These are phyloP conservation scores for Congeria kusceri DNA, from an alignment of 2,888 invertebrate species.

Conservation along the genomic window DNA sequence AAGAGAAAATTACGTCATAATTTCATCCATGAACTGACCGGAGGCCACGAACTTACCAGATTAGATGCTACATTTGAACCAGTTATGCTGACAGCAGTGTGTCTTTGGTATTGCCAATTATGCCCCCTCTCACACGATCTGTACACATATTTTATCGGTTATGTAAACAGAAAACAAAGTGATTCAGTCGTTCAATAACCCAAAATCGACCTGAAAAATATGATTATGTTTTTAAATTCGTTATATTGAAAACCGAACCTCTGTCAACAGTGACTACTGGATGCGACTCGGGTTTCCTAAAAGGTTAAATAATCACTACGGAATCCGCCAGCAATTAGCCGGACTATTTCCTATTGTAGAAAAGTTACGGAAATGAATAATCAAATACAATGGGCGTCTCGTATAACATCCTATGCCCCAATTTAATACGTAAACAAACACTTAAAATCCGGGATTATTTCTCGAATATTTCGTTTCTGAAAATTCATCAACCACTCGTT, in stretches of 20 bases:
- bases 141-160: constrained; percentile 17
- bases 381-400: no score
- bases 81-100: neutral
- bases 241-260: constrained; percentile 34
- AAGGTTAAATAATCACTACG: constrained; percentile 44
- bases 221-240: constrained; percentile 5
- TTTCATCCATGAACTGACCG: no score
- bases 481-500: no score
- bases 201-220: constrained; percentile 18
- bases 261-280: constrained; percentile 19
- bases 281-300: constrained; percentile 25
- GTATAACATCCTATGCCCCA: no score
- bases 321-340: constrained; percentile 5
- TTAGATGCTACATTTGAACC: neutral
- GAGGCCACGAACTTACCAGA: no score
- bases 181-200: constrained; percentile 27
- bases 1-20: no score
- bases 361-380: no score
- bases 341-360: constrained; percentile 26
- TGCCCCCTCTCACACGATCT: neutral
- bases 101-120: neutral
- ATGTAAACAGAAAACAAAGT: constrained; percentile 13
- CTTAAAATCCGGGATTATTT: no score
- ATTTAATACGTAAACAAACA: no score
- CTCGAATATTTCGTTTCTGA: no score